Base-by-base conservation (phyloP, 64 coral and sea anemone genomes). In the Montipora efflorescens region DNA sequence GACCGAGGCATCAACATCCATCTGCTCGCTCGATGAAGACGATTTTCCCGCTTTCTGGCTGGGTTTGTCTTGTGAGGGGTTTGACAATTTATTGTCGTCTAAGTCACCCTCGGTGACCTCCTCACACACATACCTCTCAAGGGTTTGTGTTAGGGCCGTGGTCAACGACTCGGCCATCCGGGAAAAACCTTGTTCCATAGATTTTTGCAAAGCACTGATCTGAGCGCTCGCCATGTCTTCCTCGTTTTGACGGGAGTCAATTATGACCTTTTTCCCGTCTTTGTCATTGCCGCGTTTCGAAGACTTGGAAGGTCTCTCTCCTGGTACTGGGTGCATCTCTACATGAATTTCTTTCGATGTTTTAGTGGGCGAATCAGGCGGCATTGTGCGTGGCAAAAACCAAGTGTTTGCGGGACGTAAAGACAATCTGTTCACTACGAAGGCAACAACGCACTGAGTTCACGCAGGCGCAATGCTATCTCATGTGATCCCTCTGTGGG, bases 381-480 rank as follows among this genome's bases (percentile, higher is more conserved):
- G 16, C 59, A 64, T 64, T 64, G 59, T 64, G 59, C 16, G 9
- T 28, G 16, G 16, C 59, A 64, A 64, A 64, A 64, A 64, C 59
- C 59, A 9, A 64, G 16, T 64, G 1, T 64, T 28, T 0, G 3
- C 25, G 0, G 25, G 25, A 28, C 25, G 0, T 28, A 28, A 28
- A 28, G 25, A 28, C 25, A 1, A 16, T 14, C 74, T 2, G n/a
- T 46, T 25, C 74, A 25, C 44, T 1, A 25, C 9, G 4, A 77
- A 77, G 74, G 74, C 74, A 46, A 77, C 2, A 77, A 77, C n/a
- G 74, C 74, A 77, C n/a, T 77, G 74, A 77, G 3, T 77, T 46
- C 1, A 46, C 25, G 25, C 25, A 28, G 25, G 25, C 1, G 25
- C 25, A 28, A 28, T 28, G 25, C 25, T 28, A 28, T 77, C 74